phyloP scores from a whole-genome alignment of 2,888 invertebrate genomes.

The Escarpia spicata region DNA sequence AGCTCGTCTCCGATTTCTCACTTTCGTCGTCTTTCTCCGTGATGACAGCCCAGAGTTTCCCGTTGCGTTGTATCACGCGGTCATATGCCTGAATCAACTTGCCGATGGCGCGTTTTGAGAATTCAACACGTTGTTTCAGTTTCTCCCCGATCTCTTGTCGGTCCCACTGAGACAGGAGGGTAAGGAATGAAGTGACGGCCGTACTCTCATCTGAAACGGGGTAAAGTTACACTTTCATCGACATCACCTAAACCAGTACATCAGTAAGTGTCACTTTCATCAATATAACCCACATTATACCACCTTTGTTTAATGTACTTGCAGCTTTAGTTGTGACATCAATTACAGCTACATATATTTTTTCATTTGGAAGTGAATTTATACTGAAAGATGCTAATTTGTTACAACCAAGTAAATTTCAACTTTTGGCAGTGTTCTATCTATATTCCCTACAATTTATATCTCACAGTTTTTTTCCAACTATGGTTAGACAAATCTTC shows the following conservation, averaged over 20 bases:
- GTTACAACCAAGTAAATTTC: background rate
- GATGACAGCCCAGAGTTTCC: slow-evolving; percentile 88
- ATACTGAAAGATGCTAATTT: background rate
- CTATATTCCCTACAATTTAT: no score
- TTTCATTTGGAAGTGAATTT: no score
- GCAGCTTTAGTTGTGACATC: background rate
- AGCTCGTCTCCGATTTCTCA: slow-evolving; percentile 17
- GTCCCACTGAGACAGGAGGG: slow-evolving; percentile 96
- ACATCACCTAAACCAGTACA: background rate
- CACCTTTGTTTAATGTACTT: background rate
- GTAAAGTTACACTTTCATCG: slow-evolving; percentile 17
- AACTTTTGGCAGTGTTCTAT: no score
- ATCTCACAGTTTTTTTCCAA: no score
- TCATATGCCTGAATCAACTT: slow-evolving; percentile 84
- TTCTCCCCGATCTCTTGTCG: slow-evolving; percentile 96
- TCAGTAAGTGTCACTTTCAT: background rate
- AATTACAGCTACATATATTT: no score
- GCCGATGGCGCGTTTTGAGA: slow-evolving; percentile 94
- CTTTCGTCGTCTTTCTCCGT: slow-evolving; percentile 34
- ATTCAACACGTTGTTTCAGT: slow-evolving; percentile 90
- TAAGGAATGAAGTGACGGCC: slow-evolving; percentile 89
- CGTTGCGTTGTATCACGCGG: slow-evolving; percentile 92
- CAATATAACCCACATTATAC: background rate
- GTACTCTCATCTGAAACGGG: slow-evolving; percentile 82
- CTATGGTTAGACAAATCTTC: no score